Base-by-base conservation (phyloP, 2,888 invertebrate genomes). In the Athalia circularis region DNA sequence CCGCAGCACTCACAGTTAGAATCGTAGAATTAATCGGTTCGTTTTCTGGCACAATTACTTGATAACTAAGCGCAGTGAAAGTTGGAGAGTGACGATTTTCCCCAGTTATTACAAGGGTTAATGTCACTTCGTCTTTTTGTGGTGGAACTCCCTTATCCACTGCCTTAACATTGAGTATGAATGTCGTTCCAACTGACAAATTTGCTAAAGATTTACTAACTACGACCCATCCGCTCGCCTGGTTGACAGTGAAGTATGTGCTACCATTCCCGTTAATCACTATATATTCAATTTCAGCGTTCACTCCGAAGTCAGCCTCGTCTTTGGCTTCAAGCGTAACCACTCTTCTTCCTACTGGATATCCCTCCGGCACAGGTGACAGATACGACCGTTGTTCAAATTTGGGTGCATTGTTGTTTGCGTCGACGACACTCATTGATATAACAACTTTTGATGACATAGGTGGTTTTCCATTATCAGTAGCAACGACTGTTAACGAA, bases 381-480 rank as follows among this genome's bases (percentile, higher is more conserved):
- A 97, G 92, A 86, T 95, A 96, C 82, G 94, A 93, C 62, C 93
- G 91, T 70, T 94, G 91, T 83, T 94, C 94, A 87, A 98, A 98
- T 86, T 93, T 94, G 0, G 98, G 98, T 6, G 96, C 94, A 88
- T 97, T 96, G 88, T 98, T 97, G 88, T 98, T 98, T 4, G 97
- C 96, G 89, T 98, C 97, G 0, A 97, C 96, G 0, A 98, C 95
- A 87, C 96, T 97, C 48, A 98, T 95, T 64, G 95, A 95, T 0
- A 98, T 95, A 52, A 95, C 91, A 83, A 96, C 95, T 90, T 96
- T 97, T 0, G 97, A 96, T 52, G 97, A 97, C 93, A 98, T 94
- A 0, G 98, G 97, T 0, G 98, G 98, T 88, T 97, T 98, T 0
- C 98, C 99, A 86, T 97, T 97, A 90, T 99, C 98, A 0, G 96